Conservation (phyloP, 2,797 vertebrate genomes). For the Buceros bicornis region DNA sequence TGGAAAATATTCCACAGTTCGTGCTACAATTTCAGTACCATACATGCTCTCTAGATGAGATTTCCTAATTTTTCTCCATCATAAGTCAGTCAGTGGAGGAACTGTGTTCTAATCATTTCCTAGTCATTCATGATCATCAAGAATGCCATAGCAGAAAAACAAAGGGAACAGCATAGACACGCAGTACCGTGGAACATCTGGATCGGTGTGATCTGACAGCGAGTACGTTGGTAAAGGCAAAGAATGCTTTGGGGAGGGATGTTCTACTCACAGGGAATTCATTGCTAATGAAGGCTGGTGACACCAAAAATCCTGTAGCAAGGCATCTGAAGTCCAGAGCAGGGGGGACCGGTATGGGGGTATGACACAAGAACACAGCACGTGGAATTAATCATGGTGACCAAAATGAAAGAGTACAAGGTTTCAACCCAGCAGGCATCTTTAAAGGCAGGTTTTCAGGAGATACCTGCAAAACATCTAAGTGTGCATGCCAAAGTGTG, state of each 20-base stretch:
- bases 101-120: not conserved
- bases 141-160: not conserved
- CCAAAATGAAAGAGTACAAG: not conserved
- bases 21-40: not conserved
- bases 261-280: not conserved
- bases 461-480: not conserved
- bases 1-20: not conserved
- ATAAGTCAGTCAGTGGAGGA: not conserved
- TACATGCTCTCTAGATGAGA: not conserved
- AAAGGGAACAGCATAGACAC: not conserved
- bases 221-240: not conserved
- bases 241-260: not conserved
- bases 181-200: not conserved
- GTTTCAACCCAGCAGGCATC: not conserved
- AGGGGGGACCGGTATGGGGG: fast-evolving
- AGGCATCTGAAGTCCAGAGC: not conserved
- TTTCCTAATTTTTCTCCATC: not conserved
- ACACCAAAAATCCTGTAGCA: not conserved
- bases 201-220: not conserved
- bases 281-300: not conserved
- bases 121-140: not conserved
- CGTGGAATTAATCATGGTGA: not conserved
- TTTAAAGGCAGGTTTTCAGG: not conserved
- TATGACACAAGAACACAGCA: not conserved
- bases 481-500: not conserved